Base-by-base conservation (phyloP, 1,140 invertebrate genomes). In the Rhopalosiphum maidis region DNA sequence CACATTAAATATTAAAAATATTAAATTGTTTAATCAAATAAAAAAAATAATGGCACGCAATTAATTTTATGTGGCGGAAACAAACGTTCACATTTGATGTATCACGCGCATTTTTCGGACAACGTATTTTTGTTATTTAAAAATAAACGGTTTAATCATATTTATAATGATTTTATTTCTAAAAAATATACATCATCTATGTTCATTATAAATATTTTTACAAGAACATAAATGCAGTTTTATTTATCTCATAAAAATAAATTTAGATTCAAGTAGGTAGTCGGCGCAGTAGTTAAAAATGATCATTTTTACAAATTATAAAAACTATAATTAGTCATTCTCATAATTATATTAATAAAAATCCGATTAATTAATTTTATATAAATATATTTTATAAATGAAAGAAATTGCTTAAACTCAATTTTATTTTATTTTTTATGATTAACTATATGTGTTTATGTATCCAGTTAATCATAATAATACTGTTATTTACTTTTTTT, bases 81-180 rank as follows among this genome's bases (percentile, higher is more conserved):
- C 88, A 55, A 89, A 89, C 48, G 35, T 55, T 89, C 21, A 4
- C n/a, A 41, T 89, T 89, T 89, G 35, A 89, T 89, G 48, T 89
- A 55, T 89, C 35, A 25, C 35, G 9, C 51, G n/a, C 35, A 41
- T 55, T 55, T 89, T 89, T 89, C 23, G 88, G 88, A 55, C 22
- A 89, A 89, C 88, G 48, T 89, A 54, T 55, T 89, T 89, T 89
- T 25, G 48, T 89, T 54, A 89, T 89, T 89, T 89, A 89, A 54
- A 89, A 89, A 89, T 89, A 89, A 89, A 89, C 87, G 87, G 22
- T 54, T 89, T 89, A 89, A 89, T 89, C 30, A 89, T 89, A 54
- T 89, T 89, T 37, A 89, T 89, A 54, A 89, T 37, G 48, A 35
- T 89, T 89, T 89, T 37, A 35, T 54, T 89, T 54, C n/a, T 54